Evolutionary conservation across 1,140 invertebrate species (phyloP).

Genomic region (Condylostylus longicornis): DNA sequence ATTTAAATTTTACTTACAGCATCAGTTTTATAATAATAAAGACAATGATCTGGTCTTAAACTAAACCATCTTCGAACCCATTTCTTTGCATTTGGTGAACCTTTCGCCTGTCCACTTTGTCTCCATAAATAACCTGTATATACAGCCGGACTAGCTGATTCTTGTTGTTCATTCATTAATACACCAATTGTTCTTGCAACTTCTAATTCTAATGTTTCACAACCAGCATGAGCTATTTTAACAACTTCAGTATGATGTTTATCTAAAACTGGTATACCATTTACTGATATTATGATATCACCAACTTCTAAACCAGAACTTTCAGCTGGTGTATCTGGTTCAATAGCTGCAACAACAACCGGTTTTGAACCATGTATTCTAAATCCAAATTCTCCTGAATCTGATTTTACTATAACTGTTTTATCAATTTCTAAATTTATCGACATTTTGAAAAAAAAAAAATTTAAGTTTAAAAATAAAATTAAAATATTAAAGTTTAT

Average conservation of each 20-base stretch:
- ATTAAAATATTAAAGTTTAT: conserved; percentile 1
- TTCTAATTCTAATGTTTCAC: conserved; percentile 70
- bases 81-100: conserved; percentile 40
- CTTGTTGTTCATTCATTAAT: conserved; percentile 45
- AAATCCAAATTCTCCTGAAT: conserved; percentile 86
- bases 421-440: conserved; percentile 69
- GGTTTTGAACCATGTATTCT: conserved; percentile 89
- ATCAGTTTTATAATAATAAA: conserved; percentile 91
- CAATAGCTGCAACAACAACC: conserved; percentile 87
- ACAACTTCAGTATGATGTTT: conserved; percentile 91
- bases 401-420: conserved; percentile 61
- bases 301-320: conserved; percentile 81
- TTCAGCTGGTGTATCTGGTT: conserved; percentile 79
- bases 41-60: conserved; percentile 76
- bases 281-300: conserved; percentile 84
- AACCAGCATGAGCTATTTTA: conserved; percentile 74
- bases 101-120: conserved; percentile 40
- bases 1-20: conserved; percentile 38
- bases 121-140: conserved; percentile 70
- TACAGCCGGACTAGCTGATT: conserved; percentile 43
- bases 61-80: conserved; percentile 88
- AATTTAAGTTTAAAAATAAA: too few species aligned
- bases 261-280: conserved; percentile 79
- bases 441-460: too few species aligned
- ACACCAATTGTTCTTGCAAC: conserved; percentile 74